Evolutionary conservation across 2,888 invertebrate species (phyloP).

Genomic region (Parnassius smintheus): DNA sequence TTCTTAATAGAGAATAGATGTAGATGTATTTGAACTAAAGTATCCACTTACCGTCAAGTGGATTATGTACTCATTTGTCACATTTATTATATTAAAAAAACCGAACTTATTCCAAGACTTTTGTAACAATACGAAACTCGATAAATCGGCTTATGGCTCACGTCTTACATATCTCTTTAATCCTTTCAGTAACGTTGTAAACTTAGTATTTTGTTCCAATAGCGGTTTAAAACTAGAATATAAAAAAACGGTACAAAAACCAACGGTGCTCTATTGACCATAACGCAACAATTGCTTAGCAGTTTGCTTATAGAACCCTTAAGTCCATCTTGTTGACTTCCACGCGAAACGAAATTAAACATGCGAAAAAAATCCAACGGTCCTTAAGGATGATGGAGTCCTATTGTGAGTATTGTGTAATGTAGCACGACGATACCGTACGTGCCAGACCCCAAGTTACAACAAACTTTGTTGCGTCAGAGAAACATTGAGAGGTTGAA

Average conservation of each 20-base stretch:
- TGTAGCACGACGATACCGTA: conserved; percentile 70
- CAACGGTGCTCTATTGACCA: conserved; percentile 70
- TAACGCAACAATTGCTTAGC: conserved; percentile 79
- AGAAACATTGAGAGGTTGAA: conserved; percentile 33
- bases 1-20: too few species aligned
- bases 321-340: conserved; percentile 78
- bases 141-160: conserved; percentile 45
- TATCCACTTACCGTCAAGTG: too few species aligned
- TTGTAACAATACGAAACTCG: conserved; percentile 5
- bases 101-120: not conserved
- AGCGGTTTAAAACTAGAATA: conserved; percentile 47
- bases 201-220: conserved; percentile 53
- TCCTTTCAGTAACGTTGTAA: conserved; percentile 51
- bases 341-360: conserved; percentile 63
- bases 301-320: conserved; percentile 70
- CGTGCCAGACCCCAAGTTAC: conserved; percentile 51
- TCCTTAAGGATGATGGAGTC: conserved; percentile 69
- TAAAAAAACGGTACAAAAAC: conserved; percentile 63
- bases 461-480: conserved; percentile 31
- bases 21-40: too few species aligned
- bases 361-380: conserved; percentile 61
- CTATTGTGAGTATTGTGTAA: conserved; percentile 78
- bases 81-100: too few species aligned
- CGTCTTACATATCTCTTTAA: conserved; percentile 31
- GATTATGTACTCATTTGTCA: too few species aligned